These are phyloP conservation scores for Craseonycteris thonglongyai DNA, from an alignment of 2,113 vertebrate genomes.

Conservation along the genomic window DNA sequence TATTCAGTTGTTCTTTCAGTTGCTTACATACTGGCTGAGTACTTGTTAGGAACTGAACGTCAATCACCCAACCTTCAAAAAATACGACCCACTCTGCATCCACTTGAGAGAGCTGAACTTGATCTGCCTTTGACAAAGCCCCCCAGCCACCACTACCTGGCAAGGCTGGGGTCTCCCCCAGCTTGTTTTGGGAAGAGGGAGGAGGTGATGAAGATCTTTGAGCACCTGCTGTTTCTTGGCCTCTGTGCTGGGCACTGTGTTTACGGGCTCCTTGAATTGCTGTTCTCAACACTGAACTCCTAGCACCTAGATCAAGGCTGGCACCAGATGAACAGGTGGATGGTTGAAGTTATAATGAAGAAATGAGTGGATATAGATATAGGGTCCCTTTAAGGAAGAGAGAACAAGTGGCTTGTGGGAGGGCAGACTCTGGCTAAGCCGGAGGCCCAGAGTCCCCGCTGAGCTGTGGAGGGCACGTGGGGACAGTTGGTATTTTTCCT, in stretches of 20 bases:
- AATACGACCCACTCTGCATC: neutral
- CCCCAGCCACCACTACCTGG: neutral
- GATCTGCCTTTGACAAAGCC: neutral
- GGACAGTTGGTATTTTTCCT: neutral
- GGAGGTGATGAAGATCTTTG: neutral
- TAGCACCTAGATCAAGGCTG: neutral
- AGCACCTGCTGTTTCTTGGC: neutral
- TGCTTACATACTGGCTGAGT: neutral
- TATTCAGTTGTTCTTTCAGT: neutral
- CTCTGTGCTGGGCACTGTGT: neutral
- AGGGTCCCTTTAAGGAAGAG: rapidly evolving
- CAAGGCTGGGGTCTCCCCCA: neutral
- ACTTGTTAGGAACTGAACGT: neutral
- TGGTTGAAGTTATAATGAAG: neutral
- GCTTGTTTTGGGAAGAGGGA: neutral
- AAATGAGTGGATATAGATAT: no score
- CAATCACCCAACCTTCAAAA: neutral
- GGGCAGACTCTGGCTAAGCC: neutral
- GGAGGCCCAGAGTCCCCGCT: rapidly evolving
- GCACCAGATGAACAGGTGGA: neutral
- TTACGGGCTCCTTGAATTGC: neutral
- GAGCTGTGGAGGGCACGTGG: neutral
- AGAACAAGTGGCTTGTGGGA: no score
- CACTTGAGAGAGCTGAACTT: rapidly evolving
- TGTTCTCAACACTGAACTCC: neutral